Conservation (phyloP, 1,140 invertebrate species). For the Heliconius eleuchia region DNA sequence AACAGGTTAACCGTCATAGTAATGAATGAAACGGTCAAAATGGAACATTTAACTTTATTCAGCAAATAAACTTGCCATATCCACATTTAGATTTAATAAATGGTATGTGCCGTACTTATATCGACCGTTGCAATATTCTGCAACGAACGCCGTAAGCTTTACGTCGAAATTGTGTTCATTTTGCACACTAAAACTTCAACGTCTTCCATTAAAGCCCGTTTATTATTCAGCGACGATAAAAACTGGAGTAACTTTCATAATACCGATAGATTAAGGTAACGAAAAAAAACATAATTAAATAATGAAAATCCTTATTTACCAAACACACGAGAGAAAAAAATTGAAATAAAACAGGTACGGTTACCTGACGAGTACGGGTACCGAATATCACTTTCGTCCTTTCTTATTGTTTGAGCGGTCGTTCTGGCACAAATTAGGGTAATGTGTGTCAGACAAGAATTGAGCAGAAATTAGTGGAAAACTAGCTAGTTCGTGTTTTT, state of each 20-base stretch:
- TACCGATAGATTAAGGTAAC: slow-evolving; percentile 15
- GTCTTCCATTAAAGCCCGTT: slow-evolving; percentile 35
- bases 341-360: background rate
- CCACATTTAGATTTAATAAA: slow-evolving; percentile 46
- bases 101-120: slow-evolving; percentile 40
- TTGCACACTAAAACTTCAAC: slow-evolving; percentile 46
- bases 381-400: slow-evolving; percentile 42
- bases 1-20: slow-evolving; percentile 2
- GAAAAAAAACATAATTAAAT: background rate
- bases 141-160: slow-evolving; percentile 43
- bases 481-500: slow-evolving; percentile 29
- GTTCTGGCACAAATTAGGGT: slow-evolving; percentile 57
- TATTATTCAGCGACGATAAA: slow-evolving; percentile 24
- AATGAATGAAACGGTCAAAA: slow-evolving; percentile 16
- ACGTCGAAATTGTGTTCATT: slow-evolving; percentile 52
- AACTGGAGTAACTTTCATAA: slow-evolving; percentile 16
- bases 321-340: background rate
- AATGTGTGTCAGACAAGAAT: slow-evolving; percentile 52
- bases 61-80: slow-evolving; percentile 41
- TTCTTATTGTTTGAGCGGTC: slow-evolving; percentile 53
- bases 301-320: background rate
- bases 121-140: slow-evolving; percentile 57
- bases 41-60: slow-evolving; percentile 11
- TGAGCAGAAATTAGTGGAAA: slow-evolving; percentile 49
- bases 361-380: background rate